Percentiles rank a stretch among this genome's conserved stretches.
These are phyloP conservation scores for Coturnix japonica DNA, from an alignment of 2,113 vertebrate genomes.

Conservation along the genomic window DNA sequence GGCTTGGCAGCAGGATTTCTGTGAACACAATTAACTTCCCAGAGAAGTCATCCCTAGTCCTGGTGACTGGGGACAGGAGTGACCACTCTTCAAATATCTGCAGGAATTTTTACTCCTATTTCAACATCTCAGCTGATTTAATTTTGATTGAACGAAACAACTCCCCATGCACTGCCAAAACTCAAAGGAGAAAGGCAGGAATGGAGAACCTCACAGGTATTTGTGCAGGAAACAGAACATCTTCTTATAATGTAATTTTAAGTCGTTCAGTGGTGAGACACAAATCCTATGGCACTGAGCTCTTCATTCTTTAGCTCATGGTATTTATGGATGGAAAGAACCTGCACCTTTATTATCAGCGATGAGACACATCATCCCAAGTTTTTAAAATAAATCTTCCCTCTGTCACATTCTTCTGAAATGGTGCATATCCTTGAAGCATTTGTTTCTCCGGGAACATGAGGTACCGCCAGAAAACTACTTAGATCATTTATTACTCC, in stretches of 20 bases:
- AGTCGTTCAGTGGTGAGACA: not conserved
- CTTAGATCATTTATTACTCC: constrained; percentile 71
- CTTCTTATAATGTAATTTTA: not conserved
- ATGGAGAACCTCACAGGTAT: not conserved
- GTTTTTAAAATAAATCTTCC: constrained; percentile 48
- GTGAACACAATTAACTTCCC: not conserved
- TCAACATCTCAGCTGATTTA: not conserved
- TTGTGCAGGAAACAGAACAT: not conserved
- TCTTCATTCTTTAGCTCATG: not conserved
- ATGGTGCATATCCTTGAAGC: constrained; percentile 61
- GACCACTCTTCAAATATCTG: not conserved
- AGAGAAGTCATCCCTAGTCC: not conserved
- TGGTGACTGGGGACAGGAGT: not conserved
- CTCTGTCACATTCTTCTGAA: constrained; percentile 70
- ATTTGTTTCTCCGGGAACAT: constrained; percentile 63
- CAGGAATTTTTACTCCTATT: not conserved
- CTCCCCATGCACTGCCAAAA: not conserved
- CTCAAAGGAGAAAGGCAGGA: not conserved
- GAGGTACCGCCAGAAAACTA: constrained; percentile 69
- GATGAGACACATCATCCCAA: constrained; percentile 32
- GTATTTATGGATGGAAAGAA: not conserved
- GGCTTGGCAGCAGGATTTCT: not conserved
- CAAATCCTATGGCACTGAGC: not conserved
- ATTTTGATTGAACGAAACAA: not conserved
- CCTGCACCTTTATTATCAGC: constrained; percentile 1